Conservation (phyloP, 2,888 invertebrate genomes). For the Caenorhabditis panamensis region DNA sequence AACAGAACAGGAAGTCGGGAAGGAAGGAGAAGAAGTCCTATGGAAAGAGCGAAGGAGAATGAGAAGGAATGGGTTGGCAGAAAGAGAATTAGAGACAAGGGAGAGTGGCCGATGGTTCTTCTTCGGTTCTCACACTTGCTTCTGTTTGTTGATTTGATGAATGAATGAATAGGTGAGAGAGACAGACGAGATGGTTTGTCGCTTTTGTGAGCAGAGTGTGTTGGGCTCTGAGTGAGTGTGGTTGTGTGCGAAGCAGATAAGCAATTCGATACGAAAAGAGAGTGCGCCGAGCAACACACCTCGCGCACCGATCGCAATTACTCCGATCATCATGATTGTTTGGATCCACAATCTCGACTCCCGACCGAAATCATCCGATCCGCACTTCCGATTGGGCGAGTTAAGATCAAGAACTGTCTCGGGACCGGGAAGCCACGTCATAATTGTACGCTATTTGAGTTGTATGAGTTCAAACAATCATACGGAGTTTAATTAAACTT, state of each 20-base stretch:
- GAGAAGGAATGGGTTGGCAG: slow-evolving; percentile 1
- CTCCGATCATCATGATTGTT: slow-evolving; percentile 19
- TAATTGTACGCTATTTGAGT: neutral
- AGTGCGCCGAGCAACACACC: slow-evolving; percentile 20
- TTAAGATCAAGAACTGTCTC: neutral
- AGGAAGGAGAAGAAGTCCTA: slow-evolving; percentile 6
- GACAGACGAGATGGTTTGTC: slow-evolving; percentile 36
- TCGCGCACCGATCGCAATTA: slow-evolving; percentile 26
- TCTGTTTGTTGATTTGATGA: slow-evolving; percentile 60
- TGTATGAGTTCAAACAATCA: neutral
- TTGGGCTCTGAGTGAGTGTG: slow-evolving; percentile 19
- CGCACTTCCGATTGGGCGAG: neutral
- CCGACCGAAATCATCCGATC: neutral
- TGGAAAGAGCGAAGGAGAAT: neutral
- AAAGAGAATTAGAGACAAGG: slow-evolving; percentile 17
- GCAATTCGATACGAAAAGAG: slow-evolving; percentile 55
- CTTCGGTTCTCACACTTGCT: slow-evolving; percentile 18
- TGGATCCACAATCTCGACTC: slow-evolving; percentile 1
- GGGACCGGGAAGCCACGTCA: slow-evolving; percentile 14
- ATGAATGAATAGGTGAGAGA: slow-evolving; percentile 26
- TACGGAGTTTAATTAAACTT: too few relatives aligned
- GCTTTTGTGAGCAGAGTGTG: slow-evolving; percentile 38
- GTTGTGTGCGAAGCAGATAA: slow-evolving; percentile 56
- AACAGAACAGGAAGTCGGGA: slow-evolving; percentile 41
- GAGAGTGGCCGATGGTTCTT: slow-evolving; percentile 38